A percentile compares a stretch with the other conserved stretches of the same genome.
Evolutionary conservation across 2,888 invertebrate species (phyloP).

Genomic region (Iselma pallidipennis): DNA sequence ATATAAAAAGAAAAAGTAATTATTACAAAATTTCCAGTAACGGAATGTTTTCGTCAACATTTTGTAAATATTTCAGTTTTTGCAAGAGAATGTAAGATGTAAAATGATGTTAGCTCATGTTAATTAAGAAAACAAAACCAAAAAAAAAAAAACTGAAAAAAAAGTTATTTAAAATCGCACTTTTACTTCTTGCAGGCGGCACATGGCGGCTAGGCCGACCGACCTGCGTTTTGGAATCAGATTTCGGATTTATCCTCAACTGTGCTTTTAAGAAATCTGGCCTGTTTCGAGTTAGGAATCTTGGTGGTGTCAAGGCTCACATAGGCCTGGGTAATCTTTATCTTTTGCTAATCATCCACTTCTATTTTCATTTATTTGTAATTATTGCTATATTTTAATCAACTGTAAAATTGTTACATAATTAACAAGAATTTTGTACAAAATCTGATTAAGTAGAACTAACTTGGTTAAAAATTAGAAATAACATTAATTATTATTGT

Average conservation of each 20-base stretch:
- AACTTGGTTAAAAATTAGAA: background rate
- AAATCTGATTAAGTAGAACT: conserved; percentile 1
- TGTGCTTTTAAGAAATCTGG: conserved; percentile 93
- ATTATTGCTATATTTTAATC: background rate
- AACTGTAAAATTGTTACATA: background rate
- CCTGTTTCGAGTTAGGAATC: conserved; percentile 86
- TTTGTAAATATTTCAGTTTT: no score
- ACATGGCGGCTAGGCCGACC: conserved; percentile 68
- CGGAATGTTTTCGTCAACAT: no score
- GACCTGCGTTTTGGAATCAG: conserved; percentile 86
- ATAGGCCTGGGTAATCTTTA: conserved; percentile 79
- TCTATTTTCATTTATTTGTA: background rate
- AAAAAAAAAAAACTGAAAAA: no score
- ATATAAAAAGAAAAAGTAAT: no score
- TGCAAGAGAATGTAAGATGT: no score
- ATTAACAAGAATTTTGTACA: background rate
- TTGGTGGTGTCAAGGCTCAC: conserved; percentile 88
- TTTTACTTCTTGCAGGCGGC: conserved; percentile 61
- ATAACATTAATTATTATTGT: background rate
- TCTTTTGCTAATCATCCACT: conserved; percentile 29
- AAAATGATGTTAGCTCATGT: no score
- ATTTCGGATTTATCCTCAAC: conserved; percentile 88
- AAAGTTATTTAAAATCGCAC: conserved; percentile 20
- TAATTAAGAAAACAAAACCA: no score
- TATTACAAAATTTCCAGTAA: no score